phyloP scores from a whole-genome alignment of 2,113 vertebrate species.

The Charadrius vociferus region DNA sequence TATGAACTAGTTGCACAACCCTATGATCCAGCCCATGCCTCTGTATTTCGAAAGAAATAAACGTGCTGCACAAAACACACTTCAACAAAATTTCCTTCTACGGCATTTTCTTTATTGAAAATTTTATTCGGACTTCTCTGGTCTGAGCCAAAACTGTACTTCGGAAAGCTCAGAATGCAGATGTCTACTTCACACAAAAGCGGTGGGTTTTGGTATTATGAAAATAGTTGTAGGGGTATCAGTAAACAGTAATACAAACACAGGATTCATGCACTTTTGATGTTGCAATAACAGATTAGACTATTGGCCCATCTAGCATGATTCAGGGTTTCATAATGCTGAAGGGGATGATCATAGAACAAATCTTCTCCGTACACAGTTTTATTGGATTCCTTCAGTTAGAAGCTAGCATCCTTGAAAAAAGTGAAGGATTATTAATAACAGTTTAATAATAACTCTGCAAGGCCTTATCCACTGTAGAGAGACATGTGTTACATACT shows the following conservation, averaged over 20 bases:
- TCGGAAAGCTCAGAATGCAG: background rate
- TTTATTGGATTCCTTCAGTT: background rate
- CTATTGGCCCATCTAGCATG: background rate
- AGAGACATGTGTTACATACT: background rate
- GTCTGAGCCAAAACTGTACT: background rate
- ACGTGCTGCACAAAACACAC: background rate
- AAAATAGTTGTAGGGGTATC: background rate
- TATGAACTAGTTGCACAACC: background rate
- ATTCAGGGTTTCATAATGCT: background rate
- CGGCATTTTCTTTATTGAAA: background rate
- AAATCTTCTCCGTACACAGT: background rate
- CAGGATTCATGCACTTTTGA: background rate
- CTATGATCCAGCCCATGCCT: background rate
- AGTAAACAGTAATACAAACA: background rate
- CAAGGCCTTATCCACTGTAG: background rate
- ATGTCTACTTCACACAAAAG: background rate
- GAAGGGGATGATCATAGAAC: background rate
- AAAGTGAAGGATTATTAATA: background rate
- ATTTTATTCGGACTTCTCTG: background rate
- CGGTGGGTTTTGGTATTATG: fast-evolving
- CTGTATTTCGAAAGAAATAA: background rate
- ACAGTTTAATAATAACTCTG: background rate
- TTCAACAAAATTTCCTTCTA: background rate
- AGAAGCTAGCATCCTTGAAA: background rate
- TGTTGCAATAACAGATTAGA: background rate